phyloP scores from a whole-genome alignment of 2,797 vertebrate species.

The Ibycter americanus region DNA sequence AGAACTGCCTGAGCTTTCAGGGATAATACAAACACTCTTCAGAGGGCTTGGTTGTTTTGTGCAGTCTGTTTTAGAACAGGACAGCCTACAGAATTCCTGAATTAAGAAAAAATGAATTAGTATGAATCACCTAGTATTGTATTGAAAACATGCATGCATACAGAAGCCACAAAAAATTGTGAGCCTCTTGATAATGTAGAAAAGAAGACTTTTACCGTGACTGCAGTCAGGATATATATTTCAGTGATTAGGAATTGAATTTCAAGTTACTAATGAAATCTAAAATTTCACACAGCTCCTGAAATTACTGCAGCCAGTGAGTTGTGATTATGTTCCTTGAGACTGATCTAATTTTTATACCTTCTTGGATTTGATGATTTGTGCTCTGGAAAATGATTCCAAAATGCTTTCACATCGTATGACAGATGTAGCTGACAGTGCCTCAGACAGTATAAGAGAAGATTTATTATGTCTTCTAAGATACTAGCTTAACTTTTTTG shows the following conservation, averaged over 20 bases:
- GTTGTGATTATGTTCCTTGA: not conserved
- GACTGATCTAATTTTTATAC: conserved; percentile 3
- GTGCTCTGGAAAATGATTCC: not conserved
- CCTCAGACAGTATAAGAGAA: not conserved
- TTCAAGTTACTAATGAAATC: not conserved
- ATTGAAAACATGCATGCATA: not conserved
- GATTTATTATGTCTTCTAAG: not conserved
- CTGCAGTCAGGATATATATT: not conserved
- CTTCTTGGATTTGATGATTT: conserved; percentile 11
- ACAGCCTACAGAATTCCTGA: not conserved
- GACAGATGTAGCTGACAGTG: not conserved
- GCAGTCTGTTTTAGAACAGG: not conserved
- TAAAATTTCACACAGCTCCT: not conserved
- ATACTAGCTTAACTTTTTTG: not conserved
- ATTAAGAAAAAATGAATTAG: not conserved
- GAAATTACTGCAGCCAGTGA: not conserved
- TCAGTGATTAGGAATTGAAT: not conserved
- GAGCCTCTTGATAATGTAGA: not conserved
- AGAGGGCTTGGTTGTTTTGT: not conserved
- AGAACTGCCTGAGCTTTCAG: not conserved
- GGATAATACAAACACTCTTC: not conserved
- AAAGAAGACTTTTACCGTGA: not conserved
- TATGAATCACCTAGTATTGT: not conserved
- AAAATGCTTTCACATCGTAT: not conserved
- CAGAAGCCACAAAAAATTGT: not conserved